Evolutionary conservation across 2,888 invertebrate species (phyloP).

Genomic region (Platycheirus albimanus): DNA sequence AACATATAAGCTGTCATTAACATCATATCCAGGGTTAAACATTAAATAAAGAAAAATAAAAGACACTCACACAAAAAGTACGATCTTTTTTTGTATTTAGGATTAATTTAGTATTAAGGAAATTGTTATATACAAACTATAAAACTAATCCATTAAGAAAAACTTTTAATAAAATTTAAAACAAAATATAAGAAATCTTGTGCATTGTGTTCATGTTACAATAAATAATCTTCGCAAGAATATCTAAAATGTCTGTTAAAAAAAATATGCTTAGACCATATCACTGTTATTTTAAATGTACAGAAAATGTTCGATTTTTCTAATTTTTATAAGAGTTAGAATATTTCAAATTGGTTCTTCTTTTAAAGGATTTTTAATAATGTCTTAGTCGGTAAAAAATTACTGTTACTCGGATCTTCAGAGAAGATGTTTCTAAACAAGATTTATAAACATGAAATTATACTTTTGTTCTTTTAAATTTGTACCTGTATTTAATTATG

Average conservation of each 20-base stretch:
- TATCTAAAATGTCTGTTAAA: slow-evolving; percentile 69
- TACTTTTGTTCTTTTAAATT: slow-evolving; percentile 33
- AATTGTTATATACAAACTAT: slow-evolving; percentile 72
- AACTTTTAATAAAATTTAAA: slow-evolving; percentile 54
- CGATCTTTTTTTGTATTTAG: slow-evolving; percentile 71
- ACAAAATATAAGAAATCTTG: slow-evolving; percentile 60
- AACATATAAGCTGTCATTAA: slow-evolving; percentile 72
- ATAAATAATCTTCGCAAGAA: slow-evolving; percentile 72
- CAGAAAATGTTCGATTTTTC: slow-evolving; percentile 46
- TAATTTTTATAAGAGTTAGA: slow-evolving; percentile 43
- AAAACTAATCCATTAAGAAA: slow-evolving; percentile 59
- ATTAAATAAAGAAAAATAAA: slow-evolving; percentile 51
- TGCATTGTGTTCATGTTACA: slow-evolving; percentile 74
- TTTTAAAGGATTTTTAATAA: slow-evolving; percentile 25
- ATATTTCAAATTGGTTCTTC: slow-evolving; percentile 47
- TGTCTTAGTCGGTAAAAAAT: slow-evolving; percentile 18
- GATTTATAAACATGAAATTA: slow-evolving; percentile 8
- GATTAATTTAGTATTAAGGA: slow-evolving; percentile 62
- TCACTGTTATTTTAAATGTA: slow-evolving; percentile 71
- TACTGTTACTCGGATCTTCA: slow-evolving; percentile 22
- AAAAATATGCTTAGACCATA: slow-evolving; percentile 70
- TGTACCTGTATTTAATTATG: slow-evolving; percentile 29
- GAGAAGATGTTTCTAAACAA: slow-evolving; percentile 27
- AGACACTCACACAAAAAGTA: slow-evolving; percentile 59
- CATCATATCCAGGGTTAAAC: slow-evolving; percentile 73